Percentiles rank a stretch among this genome's conserved stretches.
Conservation (phyloP, 2,113 vertebrate species). For the Pedionomus torquatus region DNA sequence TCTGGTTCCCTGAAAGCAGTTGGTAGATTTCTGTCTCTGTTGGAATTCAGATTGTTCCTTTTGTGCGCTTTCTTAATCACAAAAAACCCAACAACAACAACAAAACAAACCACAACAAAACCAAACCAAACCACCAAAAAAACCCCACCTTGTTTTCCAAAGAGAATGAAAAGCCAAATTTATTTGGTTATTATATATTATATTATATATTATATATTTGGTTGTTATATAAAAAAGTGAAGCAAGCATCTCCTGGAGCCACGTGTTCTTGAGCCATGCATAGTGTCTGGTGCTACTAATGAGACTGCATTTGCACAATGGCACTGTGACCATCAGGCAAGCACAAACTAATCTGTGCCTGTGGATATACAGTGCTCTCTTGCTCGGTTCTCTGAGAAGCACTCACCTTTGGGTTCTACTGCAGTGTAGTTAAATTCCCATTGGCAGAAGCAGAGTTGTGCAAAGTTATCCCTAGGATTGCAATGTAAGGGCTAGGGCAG, state of each 20-base stretch:
- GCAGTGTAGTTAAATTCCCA: fast-evolving
- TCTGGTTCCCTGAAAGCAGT: neutral
- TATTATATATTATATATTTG: too few species aligned
- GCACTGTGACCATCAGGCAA: neutral
- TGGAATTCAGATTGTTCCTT: neutral
- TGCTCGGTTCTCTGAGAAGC: neutral
- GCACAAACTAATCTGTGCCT: neutral
- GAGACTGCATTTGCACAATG: neutral
- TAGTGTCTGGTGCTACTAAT: neutral
- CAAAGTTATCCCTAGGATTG: neutral
- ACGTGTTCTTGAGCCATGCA: neutral
- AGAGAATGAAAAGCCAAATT: neutral
- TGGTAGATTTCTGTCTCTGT: neutral
- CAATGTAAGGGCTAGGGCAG: fast-evolving
- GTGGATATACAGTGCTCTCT: neutral
- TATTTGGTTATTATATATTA: too few species aligned
- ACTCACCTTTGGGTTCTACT: fast-evolving
- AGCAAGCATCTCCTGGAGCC: neutral
- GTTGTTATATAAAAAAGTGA: neutral
- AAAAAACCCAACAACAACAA: neutral
- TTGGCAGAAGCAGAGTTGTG: neutral
- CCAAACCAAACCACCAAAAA: too few species aligned
- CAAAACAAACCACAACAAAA: too few species aligned
- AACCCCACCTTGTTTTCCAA: neutral
- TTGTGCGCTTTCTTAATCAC: neutral